Conservation (phyloP, 1,140 invertebrate species). For the Drosophila micromelanica region DNA sequence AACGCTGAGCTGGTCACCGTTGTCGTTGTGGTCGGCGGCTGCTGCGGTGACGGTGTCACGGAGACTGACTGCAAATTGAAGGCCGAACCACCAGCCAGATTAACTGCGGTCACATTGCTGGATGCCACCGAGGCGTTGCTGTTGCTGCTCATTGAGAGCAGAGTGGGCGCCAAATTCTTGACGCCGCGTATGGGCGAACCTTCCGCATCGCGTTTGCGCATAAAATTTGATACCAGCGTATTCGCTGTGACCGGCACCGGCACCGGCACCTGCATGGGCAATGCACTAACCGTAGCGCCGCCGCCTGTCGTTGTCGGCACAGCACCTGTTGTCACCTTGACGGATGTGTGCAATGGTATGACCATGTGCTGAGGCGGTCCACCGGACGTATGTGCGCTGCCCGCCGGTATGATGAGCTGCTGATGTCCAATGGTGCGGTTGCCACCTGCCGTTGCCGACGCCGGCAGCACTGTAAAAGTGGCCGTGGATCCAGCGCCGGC, state of each 20-base stretch:
- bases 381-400: slow-evolving; percentile 28
- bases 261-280: slow-evolving; percentile 32
- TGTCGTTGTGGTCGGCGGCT: slow-evolving; percentile 21
- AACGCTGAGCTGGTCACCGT: slow-evolving; percentile 44
- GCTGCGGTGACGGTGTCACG: slow-evolving; percentile 77
- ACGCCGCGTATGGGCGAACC: slow-evolving; percentile 87
- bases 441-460: slow-evolving; percentile 41
- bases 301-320: slow-evolving; percentile 44
- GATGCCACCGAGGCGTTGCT: slow-evolving; percentile 24
- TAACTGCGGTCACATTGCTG: slow-evolving; percentile 26
- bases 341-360: slow-evolving; percentile 79
- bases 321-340: slow-evolving; percentile 73
- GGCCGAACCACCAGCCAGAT: slow-evolving; percentile 53
- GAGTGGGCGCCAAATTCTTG: slow-evolving; percentile 87
- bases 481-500: slow-evolving; percentile 58
- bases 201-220: slow-evolving; percentile 79
- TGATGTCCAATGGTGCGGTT: slow-evolving; percentile 73
- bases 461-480: slow-evolving; percentile 78
- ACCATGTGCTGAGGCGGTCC: slow-evolving; percentile 75
- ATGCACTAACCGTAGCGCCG: slow-evolving; percentile 36
- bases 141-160: slow-evolving; percentile 84
- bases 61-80: slow-evolving; percentile 74
- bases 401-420: slow-evolving; percentile 64
- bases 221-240: slow-evolving; percentile 66
- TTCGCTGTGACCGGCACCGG: slow-evolving; percentile 27